Base-by-base conservation (phyloP, 2,113 vertebrate genomes). In the Argyrosomus japonicus region DNA sequence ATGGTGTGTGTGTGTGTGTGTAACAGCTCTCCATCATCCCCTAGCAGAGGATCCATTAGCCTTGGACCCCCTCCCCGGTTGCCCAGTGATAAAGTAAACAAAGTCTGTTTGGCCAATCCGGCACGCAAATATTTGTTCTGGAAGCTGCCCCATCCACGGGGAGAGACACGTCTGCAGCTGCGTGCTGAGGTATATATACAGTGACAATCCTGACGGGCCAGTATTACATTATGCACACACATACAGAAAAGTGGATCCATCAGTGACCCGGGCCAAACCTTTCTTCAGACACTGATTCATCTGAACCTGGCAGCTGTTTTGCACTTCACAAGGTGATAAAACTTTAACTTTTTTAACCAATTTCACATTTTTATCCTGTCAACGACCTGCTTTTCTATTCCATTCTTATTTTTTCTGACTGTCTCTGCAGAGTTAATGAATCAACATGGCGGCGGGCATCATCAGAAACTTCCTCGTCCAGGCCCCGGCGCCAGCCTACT, bases 91-190 rank as follows among this genome's bases (percentile, higher is more conserved):
- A 97, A 96, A 97, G 95, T 96, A 97, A 98, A 97, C 96, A 93
- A 91, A 86, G 74, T 95, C 91, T 97, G 95, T 98, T 99, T 98
- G 96, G 95, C 87, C 86, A 97, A 96, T 96, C 96, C 97, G 50
- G 96, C 93, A 83, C 76, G 95, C 97, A 98, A 99, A 99, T 99
- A 98, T 99, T 99, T 98, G 96, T 95, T 92, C 95, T 96, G 90
- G 94, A 96, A 94, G 91, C 93, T 91, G 95, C 94, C 91, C 86
- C 82, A 27, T 78, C 95, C 87, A 90, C 94, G 67, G 32, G 92
- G 92, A 74, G 62, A 81, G 80, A 63, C 75, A 75, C 58, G 74
- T 67, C 69, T 72, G 68, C 48, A 12, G 67, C 21, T 45, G 15
- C 13, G 83, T 47, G 64, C 75, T n/a, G 73, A 75, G 88, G 87